Evolutionary conservation across 2,113 vertebrate genomes (phyloP).

Genomic region (Hippolais icterina): DNA sequence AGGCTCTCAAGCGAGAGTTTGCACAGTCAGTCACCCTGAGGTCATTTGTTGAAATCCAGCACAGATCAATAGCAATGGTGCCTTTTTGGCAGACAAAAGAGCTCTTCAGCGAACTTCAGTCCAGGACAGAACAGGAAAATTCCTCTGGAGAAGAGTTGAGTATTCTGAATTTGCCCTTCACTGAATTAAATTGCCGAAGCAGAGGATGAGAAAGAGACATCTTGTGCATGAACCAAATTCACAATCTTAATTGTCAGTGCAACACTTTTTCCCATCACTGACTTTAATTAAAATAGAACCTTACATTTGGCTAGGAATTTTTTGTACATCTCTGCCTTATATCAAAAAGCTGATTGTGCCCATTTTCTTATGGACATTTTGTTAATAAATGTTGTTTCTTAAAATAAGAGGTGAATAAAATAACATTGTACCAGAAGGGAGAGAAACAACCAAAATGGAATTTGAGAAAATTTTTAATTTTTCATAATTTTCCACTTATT

Average conservation of each 20-base stretch:
- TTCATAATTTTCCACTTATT: background rate
- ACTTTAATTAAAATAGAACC: background rate
- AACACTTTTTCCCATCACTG: background rate
- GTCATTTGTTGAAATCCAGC: background rate
- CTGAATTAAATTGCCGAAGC: background rate
- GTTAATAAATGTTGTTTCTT: background rate
- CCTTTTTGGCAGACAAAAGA: background rate
- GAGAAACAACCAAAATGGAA: background rate
- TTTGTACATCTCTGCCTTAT: background rate
- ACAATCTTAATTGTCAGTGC: rapidly evolving
- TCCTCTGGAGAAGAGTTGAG: background rate
- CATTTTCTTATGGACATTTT: background rate
- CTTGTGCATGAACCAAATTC: background rate
- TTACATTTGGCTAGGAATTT: background rate
- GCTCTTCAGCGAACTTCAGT: background rate
- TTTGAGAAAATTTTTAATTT: background rate
- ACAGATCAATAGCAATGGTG: background rate
- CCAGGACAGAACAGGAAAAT: background rate
- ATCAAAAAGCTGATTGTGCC: background rate
- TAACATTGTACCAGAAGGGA: background rate
- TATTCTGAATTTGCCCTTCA: background rate
- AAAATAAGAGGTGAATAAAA: background rate
- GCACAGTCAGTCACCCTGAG: background rate
- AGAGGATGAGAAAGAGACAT: background rate
- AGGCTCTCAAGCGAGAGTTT: background rate